Conservation (phyloP, 2,113 vertebrate species). For the Camelus dromedarius region DNA sequence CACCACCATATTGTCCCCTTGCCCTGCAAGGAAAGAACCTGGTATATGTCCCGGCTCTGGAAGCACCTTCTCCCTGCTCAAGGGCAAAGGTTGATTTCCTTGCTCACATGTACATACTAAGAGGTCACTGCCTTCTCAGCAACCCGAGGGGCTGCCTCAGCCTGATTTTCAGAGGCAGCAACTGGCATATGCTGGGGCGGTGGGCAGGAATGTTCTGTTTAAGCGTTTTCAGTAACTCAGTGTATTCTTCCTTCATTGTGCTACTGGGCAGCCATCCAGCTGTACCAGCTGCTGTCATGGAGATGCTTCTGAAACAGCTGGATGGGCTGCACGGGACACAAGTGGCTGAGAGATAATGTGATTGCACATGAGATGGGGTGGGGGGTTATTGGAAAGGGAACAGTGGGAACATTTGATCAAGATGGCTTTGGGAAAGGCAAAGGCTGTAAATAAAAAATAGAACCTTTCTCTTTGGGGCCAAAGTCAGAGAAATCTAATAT, state of each 20-base stretch:
- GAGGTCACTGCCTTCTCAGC: neutral
- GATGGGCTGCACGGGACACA: neutral
- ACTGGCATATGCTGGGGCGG: rapidly evolving
- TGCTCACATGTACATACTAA: neutral
- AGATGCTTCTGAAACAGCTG: neutral
- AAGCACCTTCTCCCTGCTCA: neutral
- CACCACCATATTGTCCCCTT: neutral
- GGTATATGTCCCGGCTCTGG: neutral
- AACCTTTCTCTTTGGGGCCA: neutral
- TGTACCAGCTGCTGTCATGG: neutral
- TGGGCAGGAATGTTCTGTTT: neutral
- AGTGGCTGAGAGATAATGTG: neutral
- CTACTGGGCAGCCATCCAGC: neutral
- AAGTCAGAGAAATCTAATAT: neutral
- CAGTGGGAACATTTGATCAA: neutral
- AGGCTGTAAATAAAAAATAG: neutral
- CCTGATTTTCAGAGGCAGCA: neutral
- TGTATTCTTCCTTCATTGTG: neutral
- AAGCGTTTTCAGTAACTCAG: neutral
- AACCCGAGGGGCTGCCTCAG: neutral
- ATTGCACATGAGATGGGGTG: neutral
- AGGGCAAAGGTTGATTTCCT: neutral
- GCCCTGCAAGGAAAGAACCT: neutral
- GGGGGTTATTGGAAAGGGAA: neutral
- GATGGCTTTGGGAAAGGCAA: neutral